phyloP scores from a whole-genome alignment of 1,140 invertebrate genomes.

The Sycobia sp. region DNA sequence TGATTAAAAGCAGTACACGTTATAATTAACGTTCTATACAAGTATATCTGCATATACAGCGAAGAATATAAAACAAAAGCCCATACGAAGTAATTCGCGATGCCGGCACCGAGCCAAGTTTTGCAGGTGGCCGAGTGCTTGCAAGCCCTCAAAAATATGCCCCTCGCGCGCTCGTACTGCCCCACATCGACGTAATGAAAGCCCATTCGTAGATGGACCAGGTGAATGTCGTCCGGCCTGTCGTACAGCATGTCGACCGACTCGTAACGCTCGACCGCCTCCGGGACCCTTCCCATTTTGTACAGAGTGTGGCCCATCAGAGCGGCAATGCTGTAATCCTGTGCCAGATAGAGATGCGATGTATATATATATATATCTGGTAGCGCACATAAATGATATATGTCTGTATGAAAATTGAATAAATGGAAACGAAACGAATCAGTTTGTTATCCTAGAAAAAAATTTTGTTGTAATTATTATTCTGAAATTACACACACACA shows the following conservation, averaged over 20 bases:
- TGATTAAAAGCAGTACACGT: too few species aligned
- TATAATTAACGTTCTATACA: too few species aligned
- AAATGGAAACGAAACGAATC: too few species aligned
- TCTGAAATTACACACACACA: too few species aligned
- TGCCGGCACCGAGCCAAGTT: constrained; percentile 53
- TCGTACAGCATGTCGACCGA: constrained; percentile 40
- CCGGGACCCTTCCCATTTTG: constrained; percentile 32
- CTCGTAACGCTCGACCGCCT: constrained; percentile 41
- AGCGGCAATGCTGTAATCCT: constrained; percentile 44
- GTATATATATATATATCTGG: too few species aligned
- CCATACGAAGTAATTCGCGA: constrained; percentile 45
- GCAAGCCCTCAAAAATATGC: constrained; percentile 42
- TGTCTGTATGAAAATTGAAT: neutral
- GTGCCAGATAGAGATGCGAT: neutral
- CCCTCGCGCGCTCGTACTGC: constrained; percentile 40
- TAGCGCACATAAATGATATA: too few species aligned
- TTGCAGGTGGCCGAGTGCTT: constrained; percentile 41
- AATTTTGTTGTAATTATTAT: too few species aligned
- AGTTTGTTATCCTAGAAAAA: too few species aligned
- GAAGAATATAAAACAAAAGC: too few species aligned
- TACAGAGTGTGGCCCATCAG: constrained; percentile 43
- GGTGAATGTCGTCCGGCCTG: constrained; percentile 41
- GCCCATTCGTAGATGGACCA: constrained; percentile 46
- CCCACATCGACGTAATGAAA: constrained; percentile 37
- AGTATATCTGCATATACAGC: too few species aligned